Conservation (phyloP, 2,888 invertebrate genomes). For the Aspidiotus destructor region DNA sequence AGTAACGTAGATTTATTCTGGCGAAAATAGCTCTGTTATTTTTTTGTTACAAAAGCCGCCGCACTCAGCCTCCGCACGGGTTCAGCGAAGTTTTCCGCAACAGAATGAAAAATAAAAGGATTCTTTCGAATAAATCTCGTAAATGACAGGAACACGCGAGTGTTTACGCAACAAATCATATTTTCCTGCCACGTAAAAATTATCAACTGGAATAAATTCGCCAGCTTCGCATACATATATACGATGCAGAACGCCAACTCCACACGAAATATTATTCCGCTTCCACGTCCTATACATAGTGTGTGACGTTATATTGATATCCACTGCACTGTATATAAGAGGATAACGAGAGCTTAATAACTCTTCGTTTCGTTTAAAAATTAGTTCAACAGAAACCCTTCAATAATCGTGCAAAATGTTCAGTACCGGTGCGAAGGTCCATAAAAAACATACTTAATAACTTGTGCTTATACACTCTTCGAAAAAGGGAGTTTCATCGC, state of each 20-base stretch:
- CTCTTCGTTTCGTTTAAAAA: background rate
- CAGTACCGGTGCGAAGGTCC: no score
- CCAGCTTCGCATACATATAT: background rate
- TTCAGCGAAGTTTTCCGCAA: background rate
- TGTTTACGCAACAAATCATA: slow-evolving; percentile 4
- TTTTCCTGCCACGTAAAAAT: slow-evolving; percentile 2
- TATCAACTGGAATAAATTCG: background rate
- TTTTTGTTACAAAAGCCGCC: no score
- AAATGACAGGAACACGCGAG: slow-evolving; percentile 4
- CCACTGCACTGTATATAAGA: background rate
- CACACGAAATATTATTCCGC: background rate
- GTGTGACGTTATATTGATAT: background rate
- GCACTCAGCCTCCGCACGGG: no score
- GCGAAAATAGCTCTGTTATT: no score
- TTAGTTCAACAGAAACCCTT: slow-evolving; percentile 2
- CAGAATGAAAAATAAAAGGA: slow-evolving; percentile 4
- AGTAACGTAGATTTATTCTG: no score
- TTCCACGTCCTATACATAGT: background rate
- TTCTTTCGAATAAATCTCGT: slow-evolving; percentile 2
- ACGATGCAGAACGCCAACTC: background rate
- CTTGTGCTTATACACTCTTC: no score
- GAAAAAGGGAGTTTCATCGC: no score
- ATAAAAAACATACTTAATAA: no score
- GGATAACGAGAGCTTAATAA: slow-evolving; percentile 2
- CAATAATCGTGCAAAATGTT: background rate